phyloP scores from a whole-genome alignment of 2,113 vertebrate species.

The Thermophis baileyi region DNA sequence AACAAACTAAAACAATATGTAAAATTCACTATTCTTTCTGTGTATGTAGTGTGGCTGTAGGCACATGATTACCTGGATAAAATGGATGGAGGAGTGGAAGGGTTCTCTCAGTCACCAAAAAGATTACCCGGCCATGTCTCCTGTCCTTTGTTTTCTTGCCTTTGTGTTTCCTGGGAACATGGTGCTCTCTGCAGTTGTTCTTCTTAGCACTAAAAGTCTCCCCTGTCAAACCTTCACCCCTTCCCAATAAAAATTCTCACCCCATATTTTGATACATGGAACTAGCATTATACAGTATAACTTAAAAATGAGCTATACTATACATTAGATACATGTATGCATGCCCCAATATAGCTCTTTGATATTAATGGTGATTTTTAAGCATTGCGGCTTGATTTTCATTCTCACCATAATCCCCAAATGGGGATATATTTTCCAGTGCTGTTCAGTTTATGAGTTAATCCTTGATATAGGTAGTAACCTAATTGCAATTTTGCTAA shows the following conservation, averaged over 20 bases:
- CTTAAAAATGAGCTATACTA: neutral
- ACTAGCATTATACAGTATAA: neutral
- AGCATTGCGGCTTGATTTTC: neutral
- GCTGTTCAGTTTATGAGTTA: neutral
- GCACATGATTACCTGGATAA: too few species aligned
- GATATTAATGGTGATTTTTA: neutral
- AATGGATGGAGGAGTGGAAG: too few species aligned
- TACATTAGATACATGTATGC: neutral
- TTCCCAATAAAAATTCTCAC: neutral
- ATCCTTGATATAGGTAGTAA: neutral
- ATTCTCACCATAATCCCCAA: neutral
- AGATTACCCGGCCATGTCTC: neutral
- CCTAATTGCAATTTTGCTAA: neutral
- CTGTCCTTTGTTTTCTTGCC: neutral
- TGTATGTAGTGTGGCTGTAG: too few species aligned
- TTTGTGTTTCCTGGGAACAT: neutral
- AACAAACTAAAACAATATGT: too few species aligned
- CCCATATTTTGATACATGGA: neutral
- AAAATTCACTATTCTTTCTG: too few species aligned
- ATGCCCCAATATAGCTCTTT: neutral
- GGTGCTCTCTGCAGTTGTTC: neutral
- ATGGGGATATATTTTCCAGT: neutral
- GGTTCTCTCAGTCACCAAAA: neutral
- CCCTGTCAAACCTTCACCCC: neutral
- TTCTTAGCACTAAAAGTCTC: neutral